Evolutionary conservation across 2,888 invertebrate genomes (phyloP).

Genomic region (Lithodes maja): DNA sequence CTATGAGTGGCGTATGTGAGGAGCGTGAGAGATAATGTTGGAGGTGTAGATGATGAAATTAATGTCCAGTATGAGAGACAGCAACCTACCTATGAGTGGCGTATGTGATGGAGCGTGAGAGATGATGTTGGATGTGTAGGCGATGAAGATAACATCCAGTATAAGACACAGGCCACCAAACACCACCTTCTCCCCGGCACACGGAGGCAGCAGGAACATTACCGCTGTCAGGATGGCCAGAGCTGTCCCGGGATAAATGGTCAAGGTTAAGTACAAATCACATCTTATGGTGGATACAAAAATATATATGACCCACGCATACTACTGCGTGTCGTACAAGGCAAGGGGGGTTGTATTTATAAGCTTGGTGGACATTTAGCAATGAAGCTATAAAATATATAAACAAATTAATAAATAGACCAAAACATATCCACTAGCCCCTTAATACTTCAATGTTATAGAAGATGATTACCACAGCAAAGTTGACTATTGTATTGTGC

Average conservation of each 20-base stretch:
- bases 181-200: conserved; percentile 50
- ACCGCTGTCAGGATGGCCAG: conserved; percentile 31
- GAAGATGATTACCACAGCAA: no score
- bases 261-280: no score
- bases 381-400: no score
- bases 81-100: conserved; percentile 50
- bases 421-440: no score
- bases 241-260: not conserved
- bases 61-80: conserved; percentile 54
- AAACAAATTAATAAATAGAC: no score
- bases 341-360: no score
- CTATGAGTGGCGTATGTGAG: conserved; percentile 57
- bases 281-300: no score
- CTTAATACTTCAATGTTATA: no score
- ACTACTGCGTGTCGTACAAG: no score
- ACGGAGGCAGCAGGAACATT: conserved; percentile 56
- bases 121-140: conserved; percentile 36
- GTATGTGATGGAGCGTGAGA: conserved; percentile 51
- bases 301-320: no score
- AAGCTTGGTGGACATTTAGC: no score
- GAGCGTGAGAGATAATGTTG: conserved; percentile 29
- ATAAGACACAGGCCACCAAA: conserved; percentile 48
- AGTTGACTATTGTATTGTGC: no score
- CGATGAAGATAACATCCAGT: conserved; percentile 55
- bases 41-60: conserved; percentile 53